These are phyloP conservation scores for Taxidea taxus DNA, from an alignment of 2,113 vertebrate genomes.

Conservation along the genomic window DNA sequence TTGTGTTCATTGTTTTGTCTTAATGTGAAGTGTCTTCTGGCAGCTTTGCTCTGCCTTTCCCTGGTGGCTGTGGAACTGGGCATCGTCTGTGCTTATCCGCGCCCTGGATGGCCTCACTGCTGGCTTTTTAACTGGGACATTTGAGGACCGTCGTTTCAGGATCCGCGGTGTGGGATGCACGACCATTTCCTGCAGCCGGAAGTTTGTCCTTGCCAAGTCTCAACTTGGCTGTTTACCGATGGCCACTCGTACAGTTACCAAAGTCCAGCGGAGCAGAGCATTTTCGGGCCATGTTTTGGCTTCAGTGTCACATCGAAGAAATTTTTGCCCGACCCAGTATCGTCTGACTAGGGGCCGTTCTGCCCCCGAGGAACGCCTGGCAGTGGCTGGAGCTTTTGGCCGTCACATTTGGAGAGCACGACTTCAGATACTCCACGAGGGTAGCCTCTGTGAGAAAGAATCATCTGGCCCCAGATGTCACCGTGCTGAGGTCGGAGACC, in stretches of 20 bases:
- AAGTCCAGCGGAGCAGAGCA: rapidly evolving
- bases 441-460: rapidly evolving
- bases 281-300: not conserved
- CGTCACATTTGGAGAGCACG: rapidly evolving
- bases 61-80: rapidly evolving
- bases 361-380: not conserved
- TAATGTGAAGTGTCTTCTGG: rapidly evolving
- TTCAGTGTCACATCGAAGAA: not conserved
- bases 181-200: not conserved
- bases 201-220: not conserved
- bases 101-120: rapidly evolving
- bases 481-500: rapidly evolving
- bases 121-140: too few species aligned
- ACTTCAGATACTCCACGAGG: rapidly evolving
- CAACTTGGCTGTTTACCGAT: not conserved
- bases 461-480: rapidly evolving
- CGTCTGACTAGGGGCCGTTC: not conserved
- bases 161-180: not conserved
- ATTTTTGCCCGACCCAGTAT: not conserved
- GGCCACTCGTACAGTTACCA: not conserved
- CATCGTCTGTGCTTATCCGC: rapidly evolving
- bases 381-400: not conserved
- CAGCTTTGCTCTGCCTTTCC: not conserved
- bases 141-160: not conserved
- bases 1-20: rapidly evolving